Evolutionary conservation across 2,888 invertebrate species (phyloP).

Genomic region (Meteorus cinctellus): DNA sequence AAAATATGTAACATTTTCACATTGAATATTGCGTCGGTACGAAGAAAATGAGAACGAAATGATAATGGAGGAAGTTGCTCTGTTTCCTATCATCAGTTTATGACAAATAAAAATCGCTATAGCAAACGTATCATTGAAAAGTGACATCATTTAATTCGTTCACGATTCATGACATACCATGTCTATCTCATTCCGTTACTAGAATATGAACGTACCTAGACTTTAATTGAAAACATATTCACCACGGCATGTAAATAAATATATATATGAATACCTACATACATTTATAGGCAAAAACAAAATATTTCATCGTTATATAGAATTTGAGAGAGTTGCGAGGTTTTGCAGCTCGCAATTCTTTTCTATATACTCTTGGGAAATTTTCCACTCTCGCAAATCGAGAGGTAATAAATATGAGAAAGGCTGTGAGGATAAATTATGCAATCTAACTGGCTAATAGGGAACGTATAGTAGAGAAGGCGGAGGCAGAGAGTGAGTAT

Average conservation of each 20-base stretch:
- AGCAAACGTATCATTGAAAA: too few species aligned
- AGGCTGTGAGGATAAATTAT: conserved; percentile 50
- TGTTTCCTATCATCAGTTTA: too few species aligned
- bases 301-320: conserved; percentile 8
- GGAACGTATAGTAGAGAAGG: conserved; percentile 41
- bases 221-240: background rate
- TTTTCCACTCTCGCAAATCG: conserved; percentile 35
- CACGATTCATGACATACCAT: too few species aligned
- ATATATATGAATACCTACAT: background rate
- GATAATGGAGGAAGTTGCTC: too few species aligned
- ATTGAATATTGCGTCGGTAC: too few species aligned
- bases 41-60: too few species aligned
- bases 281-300: background rate
- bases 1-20: too few species aligned
- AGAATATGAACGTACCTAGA: too few species aligned
- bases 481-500: conserved; percentile 15
- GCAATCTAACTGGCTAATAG: conserved; percentile 49
- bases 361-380: conserved; percentile 35
- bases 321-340: background rate
- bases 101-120: too few species aligned
- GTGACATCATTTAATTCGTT: too few species aligned
- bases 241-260: background rate
- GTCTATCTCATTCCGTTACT: too few species aligned
- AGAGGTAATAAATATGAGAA: conserved; percentile 46
- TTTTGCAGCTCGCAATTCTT: conserved; percentile 21